Evolutionary conservation across 1,140 invertebrate species (phyloP).

Genomic region (Saccostrea glomerata): DNA sequence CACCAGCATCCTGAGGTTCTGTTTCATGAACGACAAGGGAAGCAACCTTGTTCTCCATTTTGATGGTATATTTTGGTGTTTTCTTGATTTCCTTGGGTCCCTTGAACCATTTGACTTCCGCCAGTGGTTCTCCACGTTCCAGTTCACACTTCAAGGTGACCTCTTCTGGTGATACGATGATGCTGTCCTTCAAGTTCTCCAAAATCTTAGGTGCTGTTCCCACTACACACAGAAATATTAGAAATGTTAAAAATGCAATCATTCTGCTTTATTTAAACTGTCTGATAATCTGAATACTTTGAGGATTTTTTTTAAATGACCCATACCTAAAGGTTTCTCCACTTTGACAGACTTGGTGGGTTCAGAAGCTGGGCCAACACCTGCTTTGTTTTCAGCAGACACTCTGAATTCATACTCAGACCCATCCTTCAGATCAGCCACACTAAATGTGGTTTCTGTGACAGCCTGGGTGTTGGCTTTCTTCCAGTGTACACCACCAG

Average conservation of each 20-base stretch:
- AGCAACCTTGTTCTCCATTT: slow-evolving; percentile 74
- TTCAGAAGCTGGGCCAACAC: slow-evolving; percentile 96
- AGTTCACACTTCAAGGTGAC: slow-evolving; percentile 76
- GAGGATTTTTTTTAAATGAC: background rate
- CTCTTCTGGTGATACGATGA: slow-evolving; percentile 72
- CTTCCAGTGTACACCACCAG: slow-evolving; percentile 70
- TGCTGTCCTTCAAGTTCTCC: slow-evolving; percentile 71
- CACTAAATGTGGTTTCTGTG: slow-evolving; percentile 80
- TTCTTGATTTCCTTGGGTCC: slow-evolving; percentile 74
- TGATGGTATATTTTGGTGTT: slow-evolving; percentile 77
- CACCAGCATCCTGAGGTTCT: slow-evolving; percentile 74
- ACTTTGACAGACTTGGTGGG: slow-evolving; percentile 70
- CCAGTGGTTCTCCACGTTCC: slow-evolving; percentile 75
- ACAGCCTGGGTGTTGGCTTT: slow-evolving; percentile 69
- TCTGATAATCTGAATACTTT: too few relatives aligned
- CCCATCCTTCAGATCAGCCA: slow-evolving; percentile 93
- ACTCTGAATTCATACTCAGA: slow-evolving; percentile 96
- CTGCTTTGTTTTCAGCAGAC: slow-evolving; percentile 97
- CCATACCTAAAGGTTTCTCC: slow-evolving; percentile 69
- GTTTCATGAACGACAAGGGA: slow-evolving; percentile 76
- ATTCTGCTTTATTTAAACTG: background rate
- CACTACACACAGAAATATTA: slow-evolving; percentile 49
- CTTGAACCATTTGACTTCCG: slow-evolving; percentile 77
- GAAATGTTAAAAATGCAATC: background rate
- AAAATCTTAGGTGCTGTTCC: slow-evolving; percentile 74